These are phyloP conservation scores for Emmelina monodactyla DNA, from an alignment of 2,888 invertebrate species.

Conservation along the genomic window DNA sequence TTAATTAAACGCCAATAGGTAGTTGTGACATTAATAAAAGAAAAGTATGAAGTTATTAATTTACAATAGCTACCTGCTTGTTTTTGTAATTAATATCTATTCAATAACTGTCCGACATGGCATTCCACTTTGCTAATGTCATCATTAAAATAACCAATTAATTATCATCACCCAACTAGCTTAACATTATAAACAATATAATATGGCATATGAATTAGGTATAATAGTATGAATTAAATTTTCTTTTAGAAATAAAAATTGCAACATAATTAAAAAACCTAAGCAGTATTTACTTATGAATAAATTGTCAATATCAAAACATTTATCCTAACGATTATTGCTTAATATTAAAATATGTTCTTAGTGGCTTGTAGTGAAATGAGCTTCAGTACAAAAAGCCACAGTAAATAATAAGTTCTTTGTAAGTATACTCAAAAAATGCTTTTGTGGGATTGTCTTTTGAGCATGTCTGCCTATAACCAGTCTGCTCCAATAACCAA, in stretches of 20 bases:
- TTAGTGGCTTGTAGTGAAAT: slow-evolving; percentile 55
- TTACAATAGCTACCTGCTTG: slow-evolving; percentile 41
- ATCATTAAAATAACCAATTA: slow-evolving; percentile 25
- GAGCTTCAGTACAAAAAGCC: slow-evolving; percentile 60
- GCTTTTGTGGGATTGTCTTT: slow-evolving; percentile 58
- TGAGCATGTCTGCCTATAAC: slow-evolving; percentile 62
- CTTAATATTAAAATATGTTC: slow-evolving; percentile 57
- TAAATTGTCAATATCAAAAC: slow-evolving; percentile 65
- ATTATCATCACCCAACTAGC: slow-evolving; percentile 48
- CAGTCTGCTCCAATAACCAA: slow-evolving; percentile 52
- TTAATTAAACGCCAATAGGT: slow-evolving; percentile 51
- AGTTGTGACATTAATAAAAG: slow-evolving; percentile 27
- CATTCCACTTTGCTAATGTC: slow-evolving; percentile 28
- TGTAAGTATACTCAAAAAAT: slow-evolving; percentile 45
- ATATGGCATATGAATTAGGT: slow-evolving; percentile 64
- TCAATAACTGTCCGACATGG: slow-evolving; percentile 37
- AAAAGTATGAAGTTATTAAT: slow-evolving; percentile 35
- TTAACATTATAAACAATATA: slow-evolving; percentile 60
- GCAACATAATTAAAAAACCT: slow-evolving; percentile 56
- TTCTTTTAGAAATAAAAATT: slow-evolving; percentile 58
- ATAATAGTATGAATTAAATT: slow-evolving; percentile 51
- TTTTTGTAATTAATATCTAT: slow-evolving; percentile 30
- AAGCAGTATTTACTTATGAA: slow-evolving; percentile 59
- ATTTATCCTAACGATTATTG: slow-evolving; percentile 64
- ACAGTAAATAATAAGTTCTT: slow-evolving; percentile 24